phyloP scores from a whole-genome alignment of 2,113 vertebrate species.

The Lathamus discolor region DNA sequence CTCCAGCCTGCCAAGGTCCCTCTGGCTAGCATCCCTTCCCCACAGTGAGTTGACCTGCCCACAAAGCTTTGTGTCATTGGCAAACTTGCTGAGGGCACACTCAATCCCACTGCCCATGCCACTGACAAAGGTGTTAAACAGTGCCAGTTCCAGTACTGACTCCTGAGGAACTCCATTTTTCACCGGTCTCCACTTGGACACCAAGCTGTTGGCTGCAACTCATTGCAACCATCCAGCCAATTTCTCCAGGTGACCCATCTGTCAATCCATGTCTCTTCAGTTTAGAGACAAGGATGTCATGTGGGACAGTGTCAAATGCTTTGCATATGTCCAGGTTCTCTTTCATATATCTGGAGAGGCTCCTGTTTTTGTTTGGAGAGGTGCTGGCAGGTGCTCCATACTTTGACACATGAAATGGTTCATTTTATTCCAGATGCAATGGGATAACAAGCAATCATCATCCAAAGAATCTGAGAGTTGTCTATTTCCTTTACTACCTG shows the following conservation, averaged over 20 bases:
- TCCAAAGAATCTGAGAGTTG: background rate
- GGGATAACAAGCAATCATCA: background rate
- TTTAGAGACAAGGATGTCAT: background rate
- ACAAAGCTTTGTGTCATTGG: accelerated
- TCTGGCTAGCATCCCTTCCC: background rate
- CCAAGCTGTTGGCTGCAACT: background rate
- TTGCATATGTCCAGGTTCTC: background rate
- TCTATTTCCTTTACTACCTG: background rate
- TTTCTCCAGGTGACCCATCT: background rate
- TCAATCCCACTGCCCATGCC: background rate
- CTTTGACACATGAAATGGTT: background rate
- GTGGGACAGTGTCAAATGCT: background rate
- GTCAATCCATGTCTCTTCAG: background rate
- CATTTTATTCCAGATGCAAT: background rate
- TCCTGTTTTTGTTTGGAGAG: background rate
- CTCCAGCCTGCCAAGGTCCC: background rate
- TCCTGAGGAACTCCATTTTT: background rate
- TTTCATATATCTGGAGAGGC: background rate
- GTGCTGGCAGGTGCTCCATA: background rate
- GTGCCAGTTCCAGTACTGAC: background rate
- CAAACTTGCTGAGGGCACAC: background rate
- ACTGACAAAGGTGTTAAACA: background rate
- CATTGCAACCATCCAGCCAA: background rate
- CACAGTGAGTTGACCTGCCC: background rate
- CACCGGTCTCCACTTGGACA: background rate